Evolutionary conservation across 2,888 invertebrate genomes (phyloP).

Genomic region (Drosophila mulleri): DNA sequence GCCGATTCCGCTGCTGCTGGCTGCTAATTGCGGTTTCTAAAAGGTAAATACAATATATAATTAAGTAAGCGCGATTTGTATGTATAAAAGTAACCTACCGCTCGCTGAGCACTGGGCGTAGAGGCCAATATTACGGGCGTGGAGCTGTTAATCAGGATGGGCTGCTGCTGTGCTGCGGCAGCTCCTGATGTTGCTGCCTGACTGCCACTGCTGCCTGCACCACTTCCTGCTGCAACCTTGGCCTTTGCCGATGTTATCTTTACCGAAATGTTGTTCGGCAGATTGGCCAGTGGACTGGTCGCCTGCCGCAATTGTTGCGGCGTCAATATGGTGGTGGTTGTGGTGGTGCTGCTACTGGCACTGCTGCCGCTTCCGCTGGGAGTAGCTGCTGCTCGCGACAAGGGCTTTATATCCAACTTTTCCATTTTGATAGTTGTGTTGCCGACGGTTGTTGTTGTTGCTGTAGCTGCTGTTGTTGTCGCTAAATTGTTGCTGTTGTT

Average conservation of each 20-base stretch:
- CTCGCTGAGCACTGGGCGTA: conserved; percentile 74
- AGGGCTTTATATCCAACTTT: conserved; percentile 82
- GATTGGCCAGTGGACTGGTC: conserved; percentile 80
- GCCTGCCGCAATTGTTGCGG: conserved; percentile 76
- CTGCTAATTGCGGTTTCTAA: conserved; percentile 73
- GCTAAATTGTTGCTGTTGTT: conserved; percentile 42
- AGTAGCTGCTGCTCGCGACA: conserved; percentile 56
- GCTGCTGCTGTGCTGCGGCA: conserved; percentile 65
- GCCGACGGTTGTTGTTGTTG: conserved; percentile 68
- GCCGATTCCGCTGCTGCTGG: conserved; percentile 48
- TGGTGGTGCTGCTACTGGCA: conserved; percentile 55
- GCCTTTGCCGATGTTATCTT: conserved; percentile 83
- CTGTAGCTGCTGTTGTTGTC: conserved; percentile 38
- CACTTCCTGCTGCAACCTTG: conserved; percentile 62
- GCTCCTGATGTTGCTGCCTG: conserved; percentile 42
- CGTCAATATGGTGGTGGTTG: conserved; percentile 66
- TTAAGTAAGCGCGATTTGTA: not conserved
- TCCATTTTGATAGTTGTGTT: conserved; percentile 82
- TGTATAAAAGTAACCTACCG: conserved; percentile 52
- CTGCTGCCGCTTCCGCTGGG: conserved; percentile 36
- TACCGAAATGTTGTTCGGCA: conserved; percentile 84
- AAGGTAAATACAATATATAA: not conserved
- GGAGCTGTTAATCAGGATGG: conserved; percentile 82
- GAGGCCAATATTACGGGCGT: conserved; percentile 83
- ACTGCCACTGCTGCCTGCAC: conserved; percentile 52